Percentiles rank a stretch among this genome's conserved stretches.
Evolutionary conservation across 2,888 invertebrate species (phyloP).

Genomic region (Dryococelus australis): DNA sequence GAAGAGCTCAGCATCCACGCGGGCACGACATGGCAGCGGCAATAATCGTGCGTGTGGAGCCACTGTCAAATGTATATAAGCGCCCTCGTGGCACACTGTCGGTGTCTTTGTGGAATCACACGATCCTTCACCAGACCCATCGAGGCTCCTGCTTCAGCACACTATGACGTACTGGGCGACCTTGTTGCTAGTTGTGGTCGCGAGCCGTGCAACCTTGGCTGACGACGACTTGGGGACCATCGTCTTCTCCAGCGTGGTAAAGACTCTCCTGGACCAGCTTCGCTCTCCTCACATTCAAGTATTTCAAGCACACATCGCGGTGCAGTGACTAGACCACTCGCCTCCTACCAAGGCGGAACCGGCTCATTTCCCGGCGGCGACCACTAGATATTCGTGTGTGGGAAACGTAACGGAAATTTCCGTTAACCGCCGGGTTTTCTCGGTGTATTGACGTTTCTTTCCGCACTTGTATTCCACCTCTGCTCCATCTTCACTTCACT

Average conservation of each 20-base stretch:
- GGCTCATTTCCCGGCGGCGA: too few relatives aligned
- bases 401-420: too few relatives aligned
- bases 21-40: neutral
- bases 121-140: neutral
- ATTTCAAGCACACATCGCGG: neutral
- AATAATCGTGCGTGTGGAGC: neutral
- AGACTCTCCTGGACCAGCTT: neutral
- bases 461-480: too few relatives aligned
- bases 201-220: neutral
- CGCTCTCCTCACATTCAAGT: too few relatives aligned
- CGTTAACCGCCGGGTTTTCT: too few relatives aligned
- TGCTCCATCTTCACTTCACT: too few relatives aligned
- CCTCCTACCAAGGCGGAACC: too few relatives aligned
- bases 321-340: neutral
- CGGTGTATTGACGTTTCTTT: too few relatives aligned
- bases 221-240: neutral
- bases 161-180: neutral
- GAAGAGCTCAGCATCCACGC: neutral
- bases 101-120: neutral
- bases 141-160: neutral
- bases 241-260: slow-evolving; percentile 8
- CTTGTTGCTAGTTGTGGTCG: neutral
- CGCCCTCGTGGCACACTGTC: neutral
- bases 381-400: too few relatives aligned
- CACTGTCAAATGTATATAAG: neutral